Evolutionary conservation across 1,140 invertebrate genomes (phyloP).

Genomic region (Ceratina japonica): DNA sequence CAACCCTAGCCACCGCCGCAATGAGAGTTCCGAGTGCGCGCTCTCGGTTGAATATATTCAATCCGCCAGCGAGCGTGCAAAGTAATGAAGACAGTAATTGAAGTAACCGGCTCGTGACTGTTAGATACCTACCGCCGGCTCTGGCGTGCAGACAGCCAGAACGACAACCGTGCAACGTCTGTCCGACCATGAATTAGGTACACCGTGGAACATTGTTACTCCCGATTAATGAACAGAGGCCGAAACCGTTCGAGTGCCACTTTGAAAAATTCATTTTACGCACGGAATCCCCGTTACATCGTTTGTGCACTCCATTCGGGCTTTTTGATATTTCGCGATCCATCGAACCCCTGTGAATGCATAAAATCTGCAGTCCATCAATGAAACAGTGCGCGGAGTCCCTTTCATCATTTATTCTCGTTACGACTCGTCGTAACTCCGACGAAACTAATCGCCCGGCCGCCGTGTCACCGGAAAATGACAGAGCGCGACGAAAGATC

Average conservation of each 20-base stretch:
- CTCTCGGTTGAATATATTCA: constrained; percentile 29
- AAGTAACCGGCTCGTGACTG: constrained; percentile 44
- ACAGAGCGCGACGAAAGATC: constrained; percentile 49
- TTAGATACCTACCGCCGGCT: neutral
- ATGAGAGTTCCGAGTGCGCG: constrained; percentile 15
- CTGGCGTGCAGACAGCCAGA: neutral
- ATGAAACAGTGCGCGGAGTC: too few relatives aligned
- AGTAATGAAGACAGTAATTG: constrained; percentile 59
- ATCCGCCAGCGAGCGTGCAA: constrained; percentile 50
- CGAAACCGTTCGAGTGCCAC: too few relatives aligned
- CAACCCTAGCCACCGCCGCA: neutral
- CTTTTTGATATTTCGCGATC: too few relatives aligned
- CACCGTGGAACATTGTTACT: neutral
- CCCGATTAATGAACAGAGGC: neutral
- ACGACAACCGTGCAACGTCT: too few relatives aligned
- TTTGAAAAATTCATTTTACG: too few relatives aligned
- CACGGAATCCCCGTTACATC: too few relatives aligned
- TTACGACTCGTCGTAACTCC: neutral
- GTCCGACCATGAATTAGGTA: neutral
- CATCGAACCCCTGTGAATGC: too few relatives aligned
- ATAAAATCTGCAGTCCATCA: too few relatives aligned
- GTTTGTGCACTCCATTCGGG: too few relatives aligned
- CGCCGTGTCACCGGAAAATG: constrained; percentile 30
- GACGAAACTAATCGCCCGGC: neutral
- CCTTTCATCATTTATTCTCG: too few relatives aligned